A percentile compares a stretch with the other conserved stretches of the same genome.
Evolutionary conservation across 2,797 vertebrate genomes (phyloP).

Genomic region (Sebastes umbrosus): DNA sequence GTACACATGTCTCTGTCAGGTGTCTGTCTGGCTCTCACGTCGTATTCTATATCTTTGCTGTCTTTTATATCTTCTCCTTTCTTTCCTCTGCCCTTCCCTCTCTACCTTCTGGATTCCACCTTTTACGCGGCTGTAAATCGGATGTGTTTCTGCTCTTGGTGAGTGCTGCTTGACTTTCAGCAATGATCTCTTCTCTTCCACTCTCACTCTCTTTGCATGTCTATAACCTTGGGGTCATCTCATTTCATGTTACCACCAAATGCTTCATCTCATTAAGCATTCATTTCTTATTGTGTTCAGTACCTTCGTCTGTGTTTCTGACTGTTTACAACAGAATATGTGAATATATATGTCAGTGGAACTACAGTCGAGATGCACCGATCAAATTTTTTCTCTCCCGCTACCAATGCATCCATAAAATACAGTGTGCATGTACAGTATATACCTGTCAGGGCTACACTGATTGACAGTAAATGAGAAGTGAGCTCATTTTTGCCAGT

Average conservation of each 20-base stretch:
- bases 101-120: conserved; percentile 54
- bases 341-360: not conserved
- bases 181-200: not conserved
- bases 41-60: conserved; percentile 16
- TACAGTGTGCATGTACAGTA: not conserved
- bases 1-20: not conserved
- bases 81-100: conserved; percentile 1
- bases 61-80: conserved; percentile 18
- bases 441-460: not conserved
- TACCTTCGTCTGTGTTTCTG: not conserved
- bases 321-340: not conserved
- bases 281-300: not conserved
- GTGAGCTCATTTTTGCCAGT: not conserved
- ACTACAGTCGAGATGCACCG: not conserved
- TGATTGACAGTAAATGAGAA: not conserved
- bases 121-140: conserved; percentile 52
- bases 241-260: not conserved
- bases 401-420: not conserved
- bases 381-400: not conserved
- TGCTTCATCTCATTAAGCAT: not conserved
- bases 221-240: not conserved
- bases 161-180: conserved; percentile 51
- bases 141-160: conserved; percentile 61
- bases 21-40: conserved; percentile 18
- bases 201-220: not conserved